Base-by-base conservation (phyloP, 1,140 invertebrate species). In the Xylocopa sonorina region DNA sequence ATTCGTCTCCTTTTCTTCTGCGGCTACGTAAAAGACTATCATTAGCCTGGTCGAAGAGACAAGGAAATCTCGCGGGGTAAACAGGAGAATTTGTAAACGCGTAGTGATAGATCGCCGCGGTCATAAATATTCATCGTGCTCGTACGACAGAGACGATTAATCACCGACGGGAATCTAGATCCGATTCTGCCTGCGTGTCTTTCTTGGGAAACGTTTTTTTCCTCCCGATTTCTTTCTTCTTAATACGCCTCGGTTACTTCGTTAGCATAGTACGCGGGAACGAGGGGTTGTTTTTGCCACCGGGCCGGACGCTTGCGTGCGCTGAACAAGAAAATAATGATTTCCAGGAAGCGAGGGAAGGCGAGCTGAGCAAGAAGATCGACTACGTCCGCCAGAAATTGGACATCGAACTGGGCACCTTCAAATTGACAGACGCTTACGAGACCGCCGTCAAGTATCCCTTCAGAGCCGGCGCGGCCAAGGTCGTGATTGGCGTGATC, bases 381-480 rank as follows among this genome's bases (percentile, higher is more conserved):
- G 60, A 87, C 18, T 93, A 87, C 53, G 9, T 90, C 0, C 85
- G 83, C 46, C 90, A 92, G 72, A 89, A 82, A 51, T 29, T 91
- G 51, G 83, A 92, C 38, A 62, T 93, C 18, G 93, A 92, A 83
- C 74, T 93, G 14, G 91, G 91, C 4, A 90, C 88, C 0, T 89
- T 91, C 60, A 88, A 81, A 32, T 67, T 93, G 18, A 91, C 93
- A 48, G 90, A 90, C 29, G 94, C 95, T 29, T 95, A 95, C 83
- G 85, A 92, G 27, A 91, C 94, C 81, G 94, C 94, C 5, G 86
- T 94, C 5, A 82, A 92, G 12, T 96, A 95, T 92, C 95, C 95
- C 50, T 96, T 95, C 92, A 93, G 95, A 88, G 89, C 94, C 6
- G 93, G 93, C 9, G 94, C 95, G 5, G 92, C 93, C 0, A 95